Conservation (phyloP, 2,113 vertebrate genomes). For the Patagioenas fasciata region DNA sequence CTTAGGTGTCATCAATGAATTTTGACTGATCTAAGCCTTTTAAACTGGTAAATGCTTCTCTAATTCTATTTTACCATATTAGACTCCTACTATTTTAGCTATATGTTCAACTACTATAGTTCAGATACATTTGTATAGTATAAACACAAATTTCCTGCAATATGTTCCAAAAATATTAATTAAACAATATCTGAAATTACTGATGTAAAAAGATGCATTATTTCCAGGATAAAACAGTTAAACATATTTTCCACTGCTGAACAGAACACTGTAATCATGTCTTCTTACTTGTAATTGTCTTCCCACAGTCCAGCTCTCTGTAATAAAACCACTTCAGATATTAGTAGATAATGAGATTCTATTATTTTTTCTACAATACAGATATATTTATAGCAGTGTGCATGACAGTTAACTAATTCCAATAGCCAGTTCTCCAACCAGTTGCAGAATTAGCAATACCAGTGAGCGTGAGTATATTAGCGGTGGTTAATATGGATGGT, state of each 20-base stretch:
- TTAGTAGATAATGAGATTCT: background rate
- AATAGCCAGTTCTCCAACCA: background rate
- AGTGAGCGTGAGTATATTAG: background rate
- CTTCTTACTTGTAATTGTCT: background rate
- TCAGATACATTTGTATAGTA: background rate
- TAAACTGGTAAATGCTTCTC: slow-evolving; percentile 1
- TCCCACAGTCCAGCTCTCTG: background rate
- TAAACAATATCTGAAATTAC: background rate
- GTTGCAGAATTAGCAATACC: background rate
- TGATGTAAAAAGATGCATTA: slow-evolving; percentile 11
- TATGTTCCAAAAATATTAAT: background rate
- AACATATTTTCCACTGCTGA: slow-evolving; percentile 22
- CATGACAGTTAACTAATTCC: background rate
- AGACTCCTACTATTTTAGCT: background rate
- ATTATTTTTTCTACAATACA: background rate
- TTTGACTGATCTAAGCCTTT: background rate
- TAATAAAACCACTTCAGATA: background rate
- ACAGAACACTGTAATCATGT: background rate
- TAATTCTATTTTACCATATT: background rate
- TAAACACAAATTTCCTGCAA: background rate
- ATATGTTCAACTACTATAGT: background rate
- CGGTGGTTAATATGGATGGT: background rate
- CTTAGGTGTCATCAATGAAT: slow-evolving; percentile 4
- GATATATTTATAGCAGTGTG: background rate
- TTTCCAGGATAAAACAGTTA: background rate